Base-by-base conservation (phyloP, 2,888 invertebrate genomes). In the Elysia crispata region DNA sequence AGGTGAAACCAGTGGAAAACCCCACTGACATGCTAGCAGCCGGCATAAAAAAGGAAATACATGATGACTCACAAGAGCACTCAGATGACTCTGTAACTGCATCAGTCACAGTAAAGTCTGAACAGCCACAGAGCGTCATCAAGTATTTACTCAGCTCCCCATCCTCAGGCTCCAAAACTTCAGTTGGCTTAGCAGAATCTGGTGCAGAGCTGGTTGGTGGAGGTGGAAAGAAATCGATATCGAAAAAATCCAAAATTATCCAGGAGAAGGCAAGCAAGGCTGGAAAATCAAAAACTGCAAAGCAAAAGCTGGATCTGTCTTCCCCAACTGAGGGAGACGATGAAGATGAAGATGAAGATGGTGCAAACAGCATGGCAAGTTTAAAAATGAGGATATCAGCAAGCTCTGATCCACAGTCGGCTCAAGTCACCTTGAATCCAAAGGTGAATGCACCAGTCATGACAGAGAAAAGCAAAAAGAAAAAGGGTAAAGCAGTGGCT, bases 71-170 rank as follows among this genome's bases (percentile, higher is more conserved):
- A 3, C 15, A 54, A 67, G 33, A 54, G 67, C 8, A 28, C 11
- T 54, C 54, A 66, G 30, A 30, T 49, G 28, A 30, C 76, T 23
- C 41, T 41, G 41, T 41, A 41, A 41, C 41, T 3, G 41, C 41
- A 41, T 11, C 41, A 41, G 41, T 41, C 3, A 11, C 11, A 41
- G 41, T 41, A 11, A 41, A 41, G 11, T 41, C 41, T 6, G 41
- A 41, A 41, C 41, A 41, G 41, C 41, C 41, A 11, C 41, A 85
- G 50, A 90, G 90, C 85, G 90, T 90, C 23, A 89, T 90, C 67
- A 90, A 90, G 78, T 85, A 89, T 76, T 77, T 90, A 57, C 81
- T 90, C 1, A 90, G 87, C 67, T 89, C 88, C 15, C 89, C 89
- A 15, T 81, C 87, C 6, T 85, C 87, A 50, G 84, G 86, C 30